These are phyloP conservation scores for Limnodromus scolopaceus DNA, from an alignment of 2,797 vertebrate species.

Conservation along the genomic window DNA sequence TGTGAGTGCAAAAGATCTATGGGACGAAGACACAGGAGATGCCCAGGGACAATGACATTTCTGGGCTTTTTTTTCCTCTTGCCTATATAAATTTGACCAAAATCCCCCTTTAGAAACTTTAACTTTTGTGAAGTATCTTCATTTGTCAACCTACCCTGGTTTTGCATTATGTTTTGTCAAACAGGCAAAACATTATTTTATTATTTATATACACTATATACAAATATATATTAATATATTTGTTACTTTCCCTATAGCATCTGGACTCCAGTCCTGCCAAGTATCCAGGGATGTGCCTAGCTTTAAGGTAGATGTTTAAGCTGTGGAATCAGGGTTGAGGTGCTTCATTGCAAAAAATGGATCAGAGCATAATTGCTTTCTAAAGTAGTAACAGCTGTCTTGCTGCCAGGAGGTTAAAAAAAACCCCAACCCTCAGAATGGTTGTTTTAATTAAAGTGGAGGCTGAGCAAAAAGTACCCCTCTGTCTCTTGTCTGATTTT, in stretches of 20 bases:
- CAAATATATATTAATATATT: too few relatives aligned
- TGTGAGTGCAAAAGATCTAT: background rate
- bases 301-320: background rate
- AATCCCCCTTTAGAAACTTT: background rate
- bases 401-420: background rate
- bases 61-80: background rate
- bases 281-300: background rate
- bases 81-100: background rate
- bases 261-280: background rate
- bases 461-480: background rate
- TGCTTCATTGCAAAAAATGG: background rate
- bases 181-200: too few relatives aligned
- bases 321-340: background rate
- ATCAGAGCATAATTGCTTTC: background rate
- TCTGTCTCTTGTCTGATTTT: background rate
- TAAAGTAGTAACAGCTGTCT: background rate
- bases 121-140: background rate
- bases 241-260: background rate
- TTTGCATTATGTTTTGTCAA: background rate
- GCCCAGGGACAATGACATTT: background rate
- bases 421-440: accelerated
- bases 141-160: background rate
- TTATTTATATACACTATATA: too few relatives aligned
- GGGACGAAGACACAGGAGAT: background rate
- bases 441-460: background rate